Evolutionary conservation across 2,888 invertebrate genomes (phyloP).

Genomic region (Tridacna gigas): DNA sequence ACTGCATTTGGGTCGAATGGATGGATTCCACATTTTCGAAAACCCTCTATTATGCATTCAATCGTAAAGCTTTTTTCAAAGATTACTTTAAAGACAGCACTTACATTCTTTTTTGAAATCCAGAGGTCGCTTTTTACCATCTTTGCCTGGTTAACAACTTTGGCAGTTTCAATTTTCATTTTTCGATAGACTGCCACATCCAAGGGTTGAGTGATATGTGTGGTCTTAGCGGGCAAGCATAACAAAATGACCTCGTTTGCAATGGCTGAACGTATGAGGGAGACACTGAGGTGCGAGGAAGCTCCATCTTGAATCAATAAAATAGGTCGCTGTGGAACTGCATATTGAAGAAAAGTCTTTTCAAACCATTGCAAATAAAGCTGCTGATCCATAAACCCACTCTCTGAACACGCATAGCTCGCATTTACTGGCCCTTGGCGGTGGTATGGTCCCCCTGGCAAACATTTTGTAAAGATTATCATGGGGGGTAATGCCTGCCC

Average conservation of each 20-base stretch:
- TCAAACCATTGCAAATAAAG: too few relatives aligned
- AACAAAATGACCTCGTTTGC: conserved; percentile 52
- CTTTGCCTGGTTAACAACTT: conserved; percentile 29
- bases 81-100: not conserved
- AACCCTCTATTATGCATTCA: conserved; percentile 17
- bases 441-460: too few relatives aligned
- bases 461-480: too few relatives aligned
- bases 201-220: conserved; percentile 37
- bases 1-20: conserved; percentile 29
- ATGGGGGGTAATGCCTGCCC: too few relatives aligned
- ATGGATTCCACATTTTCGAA: conserved; percentile 17
- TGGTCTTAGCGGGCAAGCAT: conserved; percentile 36
- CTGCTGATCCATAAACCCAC: too few relatives aligned
- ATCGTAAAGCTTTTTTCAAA: too few relatives aligned
- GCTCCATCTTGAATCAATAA: conserved; percentile 47
- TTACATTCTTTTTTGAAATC: conserved; percentile 21
- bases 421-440: too few relatives aligned
- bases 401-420: too few relatives aligned
- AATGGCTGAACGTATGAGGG: conserved; percentile 29
- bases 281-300: conserved; percentile 39
- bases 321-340: conserved; percentile 24
- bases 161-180: conserved; percentile 49
- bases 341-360: conserved; percentile 26
- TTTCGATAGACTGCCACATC: conserved; percentile 48
- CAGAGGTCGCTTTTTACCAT: not conserved